phyloP scores from a whole-genome alignment of 2,888 invertebrate genomes.

The Drosophila anomalata region DNA sequence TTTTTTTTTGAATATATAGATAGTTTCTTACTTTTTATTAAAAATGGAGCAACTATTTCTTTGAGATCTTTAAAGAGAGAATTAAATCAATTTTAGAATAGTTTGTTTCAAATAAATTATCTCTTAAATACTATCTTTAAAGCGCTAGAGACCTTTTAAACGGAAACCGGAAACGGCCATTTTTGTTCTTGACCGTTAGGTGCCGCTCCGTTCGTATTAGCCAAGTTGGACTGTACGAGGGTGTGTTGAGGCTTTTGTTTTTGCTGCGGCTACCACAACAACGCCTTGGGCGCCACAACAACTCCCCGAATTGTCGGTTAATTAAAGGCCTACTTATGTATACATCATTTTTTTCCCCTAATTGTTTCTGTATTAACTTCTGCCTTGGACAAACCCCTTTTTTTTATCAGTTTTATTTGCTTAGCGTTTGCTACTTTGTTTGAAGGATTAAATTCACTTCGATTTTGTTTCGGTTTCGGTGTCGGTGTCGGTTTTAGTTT shows the following conservation, averaged over 20 bases:
- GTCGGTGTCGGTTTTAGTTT: conserved; percentile 26
- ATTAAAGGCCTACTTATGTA: conserved; percentile 24
- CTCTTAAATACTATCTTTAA: background rate
- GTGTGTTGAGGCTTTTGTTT: conserved; percentile 24
- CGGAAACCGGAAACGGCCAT: background rate
- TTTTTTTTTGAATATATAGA: background rate
- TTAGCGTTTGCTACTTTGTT: conserved; percentile 1
- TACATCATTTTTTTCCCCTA: background rate
- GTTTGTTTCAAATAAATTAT: background rate
- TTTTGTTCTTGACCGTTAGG: background rate
- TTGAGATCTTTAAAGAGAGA: too few species aligned
- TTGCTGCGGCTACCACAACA: conserved; percentile 34
- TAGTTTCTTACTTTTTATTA: too few species aligned
- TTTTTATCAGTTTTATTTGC: conserved; percentile 28
- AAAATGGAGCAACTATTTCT: too few species aligned
- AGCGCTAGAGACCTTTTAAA: background rate
- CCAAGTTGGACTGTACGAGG: conserved; percentile 35
- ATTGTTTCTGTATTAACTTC: conserved; percentile 6
- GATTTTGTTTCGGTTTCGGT: conserved; percentile 3
- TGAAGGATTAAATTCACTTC: conserved; percentile 17
- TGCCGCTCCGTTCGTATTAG: background rate
- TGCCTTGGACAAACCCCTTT: conserved; percentile 4
- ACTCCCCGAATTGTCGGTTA: conserved; percentile 15
- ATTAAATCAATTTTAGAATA: too few species aligned
- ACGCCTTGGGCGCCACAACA: conserved; percentile 28